phyloP scores from a whole-genome alignment of 64 coral and sea anemone species.

The Montipora capricornis region DNA sequence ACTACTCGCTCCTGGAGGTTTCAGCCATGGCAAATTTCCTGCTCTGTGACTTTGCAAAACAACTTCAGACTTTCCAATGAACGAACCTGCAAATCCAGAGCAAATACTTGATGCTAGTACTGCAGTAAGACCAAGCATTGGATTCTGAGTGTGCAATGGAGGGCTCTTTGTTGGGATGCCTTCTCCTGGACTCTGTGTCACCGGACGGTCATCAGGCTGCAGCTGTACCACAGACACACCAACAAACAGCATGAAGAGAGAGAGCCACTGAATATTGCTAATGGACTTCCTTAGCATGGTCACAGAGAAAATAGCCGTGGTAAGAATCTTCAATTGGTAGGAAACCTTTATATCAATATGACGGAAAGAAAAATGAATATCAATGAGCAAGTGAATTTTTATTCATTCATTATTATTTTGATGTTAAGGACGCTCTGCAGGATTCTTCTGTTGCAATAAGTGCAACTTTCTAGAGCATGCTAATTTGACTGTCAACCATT shows the following conservation, averaged over 20 bases:
- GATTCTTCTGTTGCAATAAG: too few species aligned
- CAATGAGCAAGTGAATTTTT: too few species aligned
- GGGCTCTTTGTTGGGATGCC: neutral
- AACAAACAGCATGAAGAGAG: conserved; percentile 88
- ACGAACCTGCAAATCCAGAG: conserved; percentile 97
- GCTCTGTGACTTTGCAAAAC: too few species aligned
- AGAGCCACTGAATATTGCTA: conserved; percentile 87
- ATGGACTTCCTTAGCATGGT: conserved; percentile 87
- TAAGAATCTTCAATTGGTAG: conserved; percentile 95
- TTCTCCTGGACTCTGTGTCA: neutral
- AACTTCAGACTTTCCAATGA: neutral
- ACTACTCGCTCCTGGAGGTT: too few species aligned
- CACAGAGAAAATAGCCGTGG: conserved; percentile 95
- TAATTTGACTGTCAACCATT: too few species aligned
- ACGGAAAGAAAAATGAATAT: neutral
- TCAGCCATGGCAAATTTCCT: too few species aligned
- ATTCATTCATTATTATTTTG: too few species aligned
- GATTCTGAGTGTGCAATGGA: conserved; percentile 55
- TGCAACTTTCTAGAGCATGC: too few species aligned
- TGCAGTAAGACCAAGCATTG: conserved; percentile 74
- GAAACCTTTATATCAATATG: conserved; percentile 68
- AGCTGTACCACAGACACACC: conserved; percentile 96
- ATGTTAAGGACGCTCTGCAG: too few species aligned
- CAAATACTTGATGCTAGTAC: conserved; percentile 90
- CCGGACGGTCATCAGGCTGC: conserved; percentile 47